Percentiles rank a stretch among this genome's conserved stretches.
phyloP scores from a whole-genome alignment of 2,888 invertebrate species.

The Cyaniris semiargus region DNA sequence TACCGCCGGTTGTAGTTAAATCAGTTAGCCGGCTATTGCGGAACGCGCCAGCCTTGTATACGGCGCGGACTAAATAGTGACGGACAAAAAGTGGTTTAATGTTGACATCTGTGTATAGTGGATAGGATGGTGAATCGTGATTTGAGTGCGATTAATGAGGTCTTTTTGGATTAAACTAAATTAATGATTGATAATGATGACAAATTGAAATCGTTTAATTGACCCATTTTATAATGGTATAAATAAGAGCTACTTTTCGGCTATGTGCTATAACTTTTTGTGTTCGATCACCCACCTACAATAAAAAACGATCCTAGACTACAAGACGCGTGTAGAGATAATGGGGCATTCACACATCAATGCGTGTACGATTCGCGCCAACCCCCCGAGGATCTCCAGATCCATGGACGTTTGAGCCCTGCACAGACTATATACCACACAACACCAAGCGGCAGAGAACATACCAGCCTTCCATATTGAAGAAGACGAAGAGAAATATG shows the following conservation, averaged over 20 bases:
- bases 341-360: constrained; percentile 41
- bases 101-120: background rate
- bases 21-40: constrained; percentile 52
- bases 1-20: constrained; percentile 44
- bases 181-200: no score
- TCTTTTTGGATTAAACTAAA: background rate
- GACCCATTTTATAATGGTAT: no score
- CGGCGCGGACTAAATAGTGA: constrained; percentile 33
- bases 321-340: background rate
- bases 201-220: no score
- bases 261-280: no score
- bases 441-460: constrained; percentile 35
- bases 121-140: background rate
- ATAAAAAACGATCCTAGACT: background rate
- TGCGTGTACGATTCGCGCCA: constrained; percentile 69
- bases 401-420: constrained; percentile 41
- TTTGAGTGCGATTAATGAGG: background rate
- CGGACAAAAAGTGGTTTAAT: constrained; percentile 24
- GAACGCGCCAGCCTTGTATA: constrained; percentile 30
- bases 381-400: constrained; percentile 61
- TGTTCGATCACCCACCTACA: no score
- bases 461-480: constrained; percentile 36
- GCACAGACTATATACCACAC: constrained; percentile 32
- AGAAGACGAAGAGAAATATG: constrained; percentile 32
- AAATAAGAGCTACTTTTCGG: no score